Evolutionary conservation across 1,140 invertebrate species (phyloP).

Genomic region (Goniozus legneri): DNA sequence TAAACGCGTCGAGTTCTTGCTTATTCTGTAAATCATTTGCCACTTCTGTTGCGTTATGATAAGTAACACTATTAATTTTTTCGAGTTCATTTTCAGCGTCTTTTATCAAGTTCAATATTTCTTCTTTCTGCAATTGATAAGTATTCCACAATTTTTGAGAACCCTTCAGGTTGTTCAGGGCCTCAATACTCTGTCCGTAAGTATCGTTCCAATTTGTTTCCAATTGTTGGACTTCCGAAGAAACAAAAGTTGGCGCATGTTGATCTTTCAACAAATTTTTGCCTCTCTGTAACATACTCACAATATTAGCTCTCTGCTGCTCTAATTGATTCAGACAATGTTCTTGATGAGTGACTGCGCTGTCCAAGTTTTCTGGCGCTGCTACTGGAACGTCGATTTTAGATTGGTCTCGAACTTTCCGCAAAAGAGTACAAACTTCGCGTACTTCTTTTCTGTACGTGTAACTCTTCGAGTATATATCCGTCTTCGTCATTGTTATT

Average conservation of each 20-base stretch:
- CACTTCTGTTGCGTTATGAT: slow-evolving; percentile 57
- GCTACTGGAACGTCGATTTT: slow-evolving; percentile 63
- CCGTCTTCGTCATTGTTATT: slow-evolving; percentile 86
- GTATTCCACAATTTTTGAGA: slow-evolving; percentile 82
- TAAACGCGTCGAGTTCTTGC: slow-evolving; percentile 67
- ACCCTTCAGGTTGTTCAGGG: slow-evolving; percentile 76
- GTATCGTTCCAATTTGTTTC: slow-evolving; percentile 86
- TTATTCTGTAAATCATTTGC: slow-evolving; percentile 70
- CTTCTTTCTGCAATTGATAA: slow-evolving; percentile 81
- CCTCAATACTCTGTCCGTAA: slow-evolving; percentile 79
- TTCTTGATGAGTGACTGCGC: slow-evolving; percentile 76
- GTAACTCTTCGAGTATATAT: slow-evolving; percentile 88
- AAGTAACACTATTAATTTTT: slow-evolving; percentile 51
- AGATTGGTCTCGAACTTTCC: slow-evolving; percentile 71
- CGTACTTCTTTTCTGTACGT: slow-evolving; percentile 84
- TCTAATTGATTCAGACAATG: slow-evolving; percentile 77
- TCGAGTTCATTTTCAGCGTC: slow-evolving; percentile 78
- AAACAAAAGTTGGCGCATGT: slow-evolving; percentile 81
- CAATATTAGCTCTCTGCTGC: slow-evolving; percentile 78
- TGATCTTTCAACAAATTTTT: slow-evolving; percentile 83
- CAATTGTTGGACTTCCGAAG: slow-evolving; percentile 76
- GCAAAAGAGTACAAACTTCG: slow-evolving; percentile 74
- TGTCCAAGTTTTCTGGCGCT: slow-evolving; percentile 70
- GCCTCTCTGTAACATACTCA: slow-evolving; percentile 86
- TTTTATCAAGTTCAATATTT: slow-evolving; percentile 75